phyloP scores from a whole-genome alignment of 2,797 vertebrate species.

The Micrastur ruficollis region DNA sequence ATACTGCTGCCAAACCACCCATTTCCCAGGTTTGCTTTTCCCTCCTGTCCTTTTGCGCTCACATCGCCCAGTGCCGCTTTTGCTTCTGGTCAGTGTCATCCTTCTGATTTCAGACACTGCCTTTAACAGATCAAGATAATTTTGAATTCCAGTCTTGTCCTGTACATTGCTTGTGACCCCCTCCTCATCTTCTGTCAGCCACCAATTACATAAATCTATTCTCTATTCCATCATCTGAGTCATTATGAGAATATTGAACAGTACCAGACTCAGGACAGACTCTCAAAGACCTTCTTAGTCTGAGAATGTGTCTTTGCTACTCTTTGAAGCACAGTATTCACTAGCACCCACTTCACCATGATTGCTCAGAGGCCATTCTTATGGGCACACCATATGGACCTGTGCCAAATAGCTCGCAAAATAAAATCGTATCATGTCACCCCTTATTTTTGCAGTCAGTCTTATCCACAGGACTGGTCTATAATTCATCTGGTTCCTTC shows the following conservation, averaged over 20 bases:
- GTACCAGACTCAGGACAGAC: not conserved
- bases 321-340: not conserved
- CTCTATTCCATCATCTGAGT: not conserved
- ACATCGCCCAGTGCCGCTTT: not conserved
- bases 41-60: not conserved
- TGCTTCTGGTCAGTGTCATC: not conserved
- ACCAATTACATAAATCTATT: constrained; percentile 19
- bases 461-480: not conserved
- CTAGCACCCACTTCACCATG: not conserved
- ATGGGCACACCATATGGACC: not conserved
- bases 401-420: not conserved
- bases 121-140: not conserved
- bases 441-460: not conserved
- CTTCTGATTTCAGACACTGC: not conserved
- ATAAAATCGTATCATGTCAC: not conserved
- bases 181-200: not conserved
- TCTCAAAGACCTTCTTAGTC: not conserved
- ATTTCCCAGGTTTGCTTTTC: not conserved
- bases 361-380: not conserved
- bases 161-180: not conserved
- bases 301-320: not conserved
- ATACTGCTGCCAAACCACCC: not conserved
- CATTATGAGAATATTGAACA: constrained; percentile 14
- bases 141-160: constrained; percentile 9
- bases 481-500: not conserved